Evolutionary conservation across 2,113 vertebrate species (phyloP), one percentile per base, ranked within the genome.

Genomic region (Limanda limanda): DNA sequence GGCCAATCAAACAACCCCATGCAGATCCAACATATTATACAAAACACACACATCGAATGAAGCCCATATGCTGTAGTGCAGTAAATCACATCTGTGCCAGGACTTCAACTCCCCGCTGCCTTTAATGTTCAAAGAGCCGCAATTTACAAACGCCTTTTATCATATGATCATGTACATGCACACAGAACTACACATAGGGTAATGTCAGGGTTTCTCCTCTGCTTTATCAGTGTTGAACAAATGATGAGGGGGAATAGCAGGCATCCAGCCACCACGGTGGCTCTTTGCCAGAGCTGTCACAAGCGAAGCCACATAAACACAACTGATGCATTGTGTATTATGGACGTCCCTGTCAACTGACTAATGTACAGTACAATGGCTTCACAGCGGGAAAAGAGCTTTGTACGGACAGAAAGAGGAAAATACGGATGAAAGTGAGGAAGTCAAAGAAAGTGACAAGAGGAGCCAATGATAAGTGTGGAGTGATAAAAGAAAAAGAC

Each of bases 191-290:
- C 9, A 31, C 31, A 31, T 31, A 24, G 54, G 57, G 40, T 55
- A 58, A 74, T 68, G 68, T 23, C 71, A 64, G 37, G 45, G 48
- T 10, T 76, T 55, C 37, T 66, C 47, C 27, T 79, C 23, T 10
- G 66, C 21, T 79, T 71, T 67, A 63, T 84, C 73, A 56, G 76
- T 45, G 73, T 18, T 83, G 76, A 87, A 83, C 68, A 84, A 76
- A 79, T 68, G 63, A 82, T 74, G 67, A 55, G 59, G 47, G 35
- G 31, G 31, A 48, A 58, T 8, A 52, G 37, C 35, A 58, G 66
- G 60, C 64, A 59, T 42, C 54, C 13, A 21, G 60, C 60, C 61
- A 63, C 61, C 79, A 74, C 57, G 25, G 54, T 76, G 81, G 83
- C 63, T 56, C 20, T 55, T 48, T 83, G 83, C 81, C 78, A 79